Evolutionary conservation across 1,140 invertebrate genomes (phyloP).

Genomic region (Plodia interpunctella): DNA sequence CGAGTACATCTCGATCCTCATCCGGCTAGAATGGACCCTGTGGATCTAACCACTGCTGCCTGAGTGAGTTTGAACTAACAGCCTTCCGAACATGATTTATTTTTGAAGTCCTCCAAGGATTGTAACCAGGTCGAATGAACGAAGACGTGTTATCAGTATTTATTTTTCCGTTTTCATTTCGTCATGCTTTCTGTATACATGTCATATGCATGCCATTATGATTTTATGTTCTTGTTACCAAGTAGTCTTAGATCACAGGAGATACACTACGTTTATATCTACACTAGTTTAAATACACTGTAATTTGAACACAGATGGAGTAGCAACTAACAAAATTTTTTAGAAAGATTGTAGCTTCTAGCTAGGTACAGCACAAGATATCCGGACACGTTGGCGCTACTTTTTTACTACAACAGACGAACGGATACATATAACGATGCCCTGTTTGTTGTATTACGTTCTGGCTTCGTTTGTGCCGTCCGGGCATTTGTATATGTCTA

Average conservation of each 20-base stretch:
- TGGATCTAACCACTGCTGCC: conserved; percentile 72
- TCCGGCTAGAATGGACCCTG: conserved; percentile 44
- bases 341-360: conserved; percentile 30
- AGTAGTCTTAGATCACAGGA: conserved; percentile 36
- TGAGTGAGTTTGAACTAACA: conserved; percentile 75
- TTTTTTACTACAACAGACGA: conserved; percentile 74
- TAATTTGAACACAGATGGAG: conserved; percentile 46
- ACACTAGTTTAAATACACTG: conserved; percentile 35
- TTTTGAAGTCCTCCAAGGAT: conserved; percentile 69
- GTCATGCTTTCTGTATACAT: conserved; percentile 66
- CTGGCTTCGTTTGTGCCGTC: conserved; percentile 77
- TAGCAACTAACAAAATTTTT: conserved; percentile 66
- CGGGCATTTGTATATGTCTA: conserved; percentile 74
- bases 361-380: conserved; percentile 29
- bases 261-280: conserved; percentile 5
- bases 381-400: conserved; percentile 56
- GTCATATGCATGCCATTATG: conserved; percentile 68
- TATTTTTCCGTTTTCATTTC: conserved; percentile 41
- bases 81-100: conserved; percentile 62
- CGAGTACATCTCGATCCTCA: conserved; percentile 42
- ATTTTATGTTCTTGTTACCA: conserved; percentile 41
- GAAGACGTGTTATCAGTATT: conserved; percentile 23
- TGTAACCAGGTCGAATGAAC: conserved; percentile 26
- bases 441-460: conserved; percentile 25
- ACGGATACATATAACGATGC: conserved; percentile 16